A percentile compares a stretch with the other conserved stretches of the same genome.
Conservation (phyloP, 2,888 invertebrate genomes). For the Cyrtodaria siliqua region DNA sequence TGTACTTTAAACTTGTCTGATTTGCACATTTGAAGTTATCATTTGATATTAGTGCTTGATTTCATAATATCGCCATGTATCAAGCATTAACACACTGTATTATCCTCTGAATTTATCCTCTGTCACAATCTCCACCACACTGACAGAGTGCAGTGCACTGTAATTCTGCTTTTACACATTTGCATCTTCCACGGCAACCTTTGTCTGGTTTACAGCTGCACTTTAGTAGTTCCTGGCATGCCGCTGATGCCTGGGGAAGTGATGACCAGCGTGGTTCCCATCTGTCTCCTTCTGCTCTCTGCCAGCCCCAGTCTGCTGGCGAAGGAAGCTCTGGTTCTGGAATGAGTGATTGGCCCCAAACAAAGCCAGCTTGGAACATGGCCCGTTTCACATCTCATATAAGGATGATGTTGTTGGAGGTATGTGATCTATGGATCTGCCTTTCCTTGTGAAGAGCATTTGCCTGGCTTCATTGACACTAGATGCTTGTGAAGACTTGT, state of each 20-base stretch:
- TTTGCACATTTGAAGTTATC: too few species aligned
- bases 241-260: slow-evolving; percentile 13
- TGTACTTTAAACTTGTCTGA: too few species aligned
- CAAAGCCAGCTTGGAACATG: slow-evolving; percentile 47
- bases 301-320: slow-evolving; percentile 37
- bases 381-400: slow-evolving; percentile 56
- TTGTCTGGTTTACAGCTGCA: slow-evolving; percentile 35
- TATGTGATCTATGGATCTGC: slow-evolving; percentile 56
- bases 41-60: too few species aligned
- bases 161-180: too few species aligned
- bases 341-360: slow-evolving; percentile 32
- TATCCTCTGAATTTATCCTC: too few species aligned
- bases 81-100: too few species aligned
- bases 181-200: slow-evolving; percentile 19
- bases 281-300: neutral
- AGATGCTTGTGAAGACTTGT: slow-evolving; percentile 47
- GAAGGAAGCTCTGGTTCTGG: neutral
- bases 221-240: slow-evolving; percentile 33
- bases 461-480: slow-evolving; percentile 57
- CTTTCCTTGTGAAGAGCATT: slow-evolving; percentile 65
- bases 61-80: too few species aligned
- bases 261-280: slow-evolving; percentile 38
- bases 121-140: too few species aligned
- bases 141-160: too few species aligned
- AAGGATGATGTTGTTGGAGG: slow-evolving; percentile 54